Conservation (phyloP, 2,888 invertebrate genomes). For the Ochlodes sylvanus region DNA sequence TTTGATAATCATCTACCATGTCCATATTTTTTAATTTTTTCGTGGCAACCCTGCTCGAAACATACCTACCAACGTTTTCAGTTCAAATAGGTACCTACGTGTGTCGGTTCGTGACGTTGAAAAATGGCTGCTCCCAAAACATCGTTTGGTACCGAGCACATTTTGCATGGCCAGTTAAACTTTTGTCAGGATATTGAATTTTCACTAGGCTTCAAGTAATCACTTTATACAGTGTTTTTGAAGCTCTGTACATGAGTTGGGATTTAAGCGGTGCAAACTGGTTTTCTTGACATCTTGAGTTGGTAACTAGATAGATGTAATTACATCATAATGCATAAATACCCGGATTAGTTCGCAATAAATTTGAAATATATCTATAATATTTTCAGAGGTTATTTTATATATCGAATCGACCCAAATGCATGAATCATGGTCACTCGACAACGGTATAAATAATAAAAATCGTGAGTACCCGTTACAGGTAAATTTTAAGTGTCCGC, state of each 20-base stretch:
- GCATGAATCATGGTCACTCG: too few species aligned
- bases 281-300: neutral
- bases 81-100: conserved; percentile 27
- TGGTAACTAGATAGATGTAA: neutral
- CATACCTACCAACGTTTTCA: conserved; percentile 18
- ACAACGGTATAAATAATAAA: too few species aligned
- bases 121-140: conserved; percentile 36
- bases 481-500: too few species aligned
- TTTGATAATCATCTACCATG: too few species aligned
- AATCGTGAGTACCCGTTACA: too few species aligned
- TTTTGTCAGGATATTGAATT: conserved; percentile 35
- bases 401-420: too few species aligned
- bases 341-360: too few species aligned
- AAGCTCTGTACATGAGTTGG: neutral
- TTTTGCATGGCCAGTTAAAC: conserved; percentile 37
- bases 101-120: conserved; percentile 35
- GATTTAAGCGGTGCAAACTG: neutral
- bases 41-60: neutral
- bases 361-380: too few species aligned
- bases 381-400: too few species aligned
- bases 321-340: too few species aligned
- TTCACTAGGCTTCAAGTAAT: conserved; percentile 23
- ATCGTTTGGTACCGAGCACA: conserved; percentile 25
- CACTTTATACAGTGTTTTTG: conserved; percentile 1
- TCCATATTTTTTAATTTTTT: too few species aligned